Percentiles rank a stretch among this genome's conserved stretches.
Conservation (phyloP, 2,797 vertebrate genomes). For the Paramormyrops hopkinsi region DNA sequence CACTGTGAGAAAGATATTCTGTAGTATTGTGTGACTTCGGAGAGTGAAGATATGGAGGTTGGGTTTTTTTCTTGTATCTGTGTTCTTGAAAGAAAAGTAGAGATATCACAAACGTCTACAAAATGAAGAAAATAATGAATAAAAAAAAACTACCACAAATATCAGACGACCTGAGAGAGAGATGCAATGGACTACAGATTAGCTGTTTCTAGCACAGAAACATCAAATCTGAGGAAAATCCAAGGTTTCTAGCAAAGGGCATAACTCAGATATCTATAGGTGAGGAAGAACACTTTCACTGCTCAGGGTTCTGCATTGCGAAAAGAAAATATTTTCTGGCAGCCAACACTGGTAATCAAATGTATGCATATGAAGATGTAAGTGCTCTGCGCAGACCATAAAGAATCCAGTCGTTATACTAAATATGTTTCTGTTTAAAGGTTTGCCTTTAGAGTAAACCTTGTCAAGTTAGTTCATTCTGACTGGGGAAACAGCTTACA, state of each 20-base stretch:
- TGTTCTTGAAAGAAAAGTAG: not conserved
- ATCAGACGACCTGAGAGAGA: not conserved
- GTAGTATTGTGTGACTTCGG: not conserved
- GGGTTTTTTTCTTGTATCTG: not conserved
- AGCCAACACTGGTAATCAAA: not conserved
- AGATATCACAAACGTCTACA: not conserved
- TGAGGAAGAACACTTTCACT: not conserved
- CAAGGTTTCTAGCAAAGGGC: not conserved
- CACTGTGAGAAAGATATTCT: not conserved
- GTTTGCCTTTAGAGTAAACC: constrained; percentile 1
- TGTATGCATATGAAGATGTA: not conserved
- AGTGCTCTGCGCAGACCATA: not conserved
- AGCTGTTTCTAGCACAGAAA: not conserved
- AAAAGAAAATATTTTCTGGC: not conserved
- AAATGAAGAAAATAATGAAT: not conserved
- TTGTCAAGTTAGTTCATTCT: constrained; percentile 3
- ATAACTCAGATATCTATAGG: not conserved
- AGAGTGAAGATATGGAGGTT: not conserved
- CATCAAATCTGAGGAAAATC: not conserved
- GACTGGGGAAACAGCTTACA: constrained; percentile 13
- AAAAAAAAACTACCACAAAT: not conserved
- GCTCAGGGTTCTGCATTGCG: not conserved
- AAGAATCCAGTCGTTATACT: not conserved
- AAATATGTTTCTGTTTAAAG: constrained; percentile 21
- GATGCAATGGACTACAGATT: not conserved